Percentiles rank a stretch among this genome's conserved stretches.
These are phyloP conservation scores for Microchirus variegatus DNA, from an alignment of 2,797 vertebrate species.

Conservation along the genomic window DNA sequence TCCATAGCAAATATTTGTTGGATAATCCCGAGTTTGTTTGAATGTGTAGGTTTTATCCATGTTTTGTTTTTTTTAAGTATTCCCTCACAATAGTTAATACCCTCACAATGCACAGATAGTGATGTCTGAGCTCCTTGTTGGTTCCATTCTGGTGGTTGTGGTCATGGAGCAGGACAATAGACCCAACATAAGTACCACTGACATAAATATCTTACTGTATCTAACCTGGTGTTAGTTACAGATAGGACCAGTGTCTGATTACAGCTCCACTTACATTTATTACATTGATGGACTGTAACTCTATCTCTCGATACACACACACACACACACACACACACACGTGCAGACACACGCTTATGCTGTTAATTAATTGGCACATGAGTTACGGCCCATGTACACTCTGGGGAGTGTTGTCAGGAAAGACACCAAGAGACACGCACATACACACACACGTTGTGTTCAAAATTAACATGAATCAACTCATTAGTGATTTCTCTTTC, in stretches of 20 bases:
- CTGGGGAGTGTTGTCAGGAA: conserved; percentile 35
- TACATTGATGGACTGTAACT: conserved; percentile 72
- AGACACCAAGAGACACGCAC: conserved; percentile 4
- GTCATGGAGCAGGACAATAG: neutral
- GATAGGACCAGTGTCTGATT: conserved; percentile 55
- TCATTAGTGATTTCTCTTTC: conserved; percentile 38
- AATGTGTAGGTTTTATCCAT: too few relatives aligned
- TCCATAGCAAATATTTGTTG: too few relatives aligned
- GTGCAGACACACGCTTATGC: conserved; percentile 8
- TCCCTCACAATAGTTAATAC: too few relatives aligned
- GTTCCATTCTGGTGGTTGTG: neutral
- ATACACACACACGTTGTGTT: conserved; percentile 1
- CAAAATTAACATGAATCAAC: conserved; percentile 38
- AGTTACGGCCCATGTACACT: conserved; percentile 56
- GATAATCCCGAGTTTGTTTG: too few relatives aligned
- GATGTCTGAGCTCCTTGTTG: too few relatives aligned
- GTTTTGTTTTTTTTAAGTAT: too few relatives aligned
- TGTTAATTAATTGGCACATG: conserved; percentile 68
- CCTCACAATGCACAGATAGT: too few relatives aligned
- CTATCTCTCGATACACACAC: conserved; percentile 29
- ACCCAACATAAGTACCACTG: conserved; percentile 3
- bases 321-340: conserved; percentile 14
- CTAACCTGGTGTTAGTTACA: conserved; percentile 72
- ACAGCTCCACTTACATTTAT: conserved; percentile 63
- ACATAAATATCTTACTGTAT: conserved; percentile 24